phyloP scores from a whole-genome alignment of 2,797 vertebrate species.

The Cryptoprocta ferox region DNA sequence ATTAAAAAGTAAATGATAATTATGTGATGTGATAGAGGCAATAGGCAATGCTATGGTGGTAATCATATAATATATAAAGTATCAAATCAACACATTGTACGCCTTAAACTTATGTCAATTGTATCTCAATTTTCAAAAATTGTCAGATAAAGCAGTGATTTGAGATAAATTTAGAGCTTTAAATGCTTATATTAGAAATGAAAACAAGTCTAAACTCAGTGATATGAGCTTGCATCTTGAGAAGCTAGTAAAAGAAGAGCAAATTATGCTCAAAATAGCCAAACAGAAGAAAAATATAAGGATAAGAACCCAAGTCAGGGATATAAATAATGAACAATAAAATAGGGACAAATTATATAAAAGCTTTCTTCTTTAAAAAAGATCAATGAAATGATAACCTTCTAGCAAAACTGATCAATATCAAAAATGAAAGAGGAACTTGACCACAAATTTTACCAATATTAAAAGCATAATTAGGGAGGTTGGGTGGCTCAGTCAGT shows the following conservation, averaged over 20 bases:
- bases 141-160: background rate
- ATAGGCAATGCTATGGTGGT: background rate
- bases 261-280: background rate
- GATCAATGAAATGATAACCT: background rate
- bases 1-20: background rate
- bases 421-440: background rate
- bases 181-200: background rate
- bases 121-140: background rate
- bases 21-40: background rate
- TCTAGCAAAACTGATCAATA: background rate
- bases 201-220: background rate
- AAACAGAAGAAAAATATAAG: background rate
- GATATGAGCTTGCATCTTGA: background rate
- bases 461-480: background rate
- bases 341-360: background rate
- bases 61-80: background rate
- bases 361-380: background rate
- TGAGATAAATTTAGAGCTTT: background rate
- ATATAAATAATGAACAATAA: background rate
- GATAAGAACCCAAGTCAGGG: background rate
- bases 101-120: background rate
- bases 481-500: too few relatives aligned
- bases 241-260: background rate
- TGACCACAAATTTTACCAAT: background rate
- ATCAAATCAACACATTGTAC: background rate